These are phyloP conservation scores for Melanerpes formicivorus DNA, from an alignment of 2,113 vertebrate genomes.

Conservation along the genomic window DNA sequence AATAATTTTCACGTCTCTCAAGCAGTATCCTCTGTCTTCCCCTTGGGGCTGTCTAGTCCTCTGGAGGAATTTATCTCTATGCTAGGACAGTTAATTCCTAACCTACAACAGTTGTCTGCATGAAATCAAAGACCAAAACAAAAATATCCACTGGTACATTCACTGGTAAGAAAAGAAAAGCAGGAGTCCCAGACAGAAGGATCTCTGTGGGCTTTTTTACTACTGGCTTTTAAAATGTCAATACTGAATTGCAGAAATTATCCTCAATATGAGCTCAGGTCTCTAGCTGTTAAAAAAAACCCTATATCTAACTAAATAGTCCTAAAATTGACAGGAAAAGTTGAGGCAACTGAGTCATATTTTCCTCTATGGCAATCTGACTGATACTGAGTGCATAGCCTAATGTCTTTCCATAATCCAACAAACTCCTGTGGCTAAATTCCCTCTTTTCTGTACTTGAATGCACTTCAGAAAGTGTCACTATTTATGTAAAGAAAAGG, in stretches of 20 bases:
- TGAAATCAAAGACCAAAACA: not conserved
- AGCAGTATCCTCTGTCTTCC: too few species aligned
- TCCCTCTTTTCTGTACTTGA: not conserved
- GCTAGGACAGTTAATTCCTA: too few species aligned
- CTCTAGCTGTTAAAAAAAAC: not conserved
- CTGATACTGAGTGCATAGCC: not conserved
- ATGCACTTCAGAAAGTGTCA: not conserved
- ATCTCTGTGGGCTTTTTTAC: not conserved
- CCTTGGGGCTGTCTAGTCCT: too few species aligned
- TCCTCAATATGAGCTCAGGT: not conserved
- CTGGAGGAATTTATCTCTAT: too few species aligned
- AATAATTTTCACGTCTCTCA: too few species aligned
- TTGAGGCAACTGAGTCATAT: not conserved
- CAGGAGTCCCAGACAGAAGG: not conserved
- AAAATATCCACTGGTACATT: not conserved
- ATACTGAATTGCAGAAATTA: not conserved
- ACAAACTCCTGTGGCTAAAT: not conserved
- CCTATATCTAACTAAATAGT: not conserved
- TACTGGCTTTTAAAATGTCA: not conserved
- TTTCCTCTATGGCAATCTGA: not conserved
- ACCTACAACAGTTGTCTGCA: too few species aligned
- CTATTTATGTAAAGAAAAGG: not conserved
- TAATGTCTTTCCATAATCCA: not conserved
- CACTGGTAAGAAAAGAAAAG: not conserved
- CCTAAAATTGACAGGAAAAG: not conserved